Conservation (phyloP, 2,797 vertebrate genomes). For the Adrianichthys oophorus region DNA sequence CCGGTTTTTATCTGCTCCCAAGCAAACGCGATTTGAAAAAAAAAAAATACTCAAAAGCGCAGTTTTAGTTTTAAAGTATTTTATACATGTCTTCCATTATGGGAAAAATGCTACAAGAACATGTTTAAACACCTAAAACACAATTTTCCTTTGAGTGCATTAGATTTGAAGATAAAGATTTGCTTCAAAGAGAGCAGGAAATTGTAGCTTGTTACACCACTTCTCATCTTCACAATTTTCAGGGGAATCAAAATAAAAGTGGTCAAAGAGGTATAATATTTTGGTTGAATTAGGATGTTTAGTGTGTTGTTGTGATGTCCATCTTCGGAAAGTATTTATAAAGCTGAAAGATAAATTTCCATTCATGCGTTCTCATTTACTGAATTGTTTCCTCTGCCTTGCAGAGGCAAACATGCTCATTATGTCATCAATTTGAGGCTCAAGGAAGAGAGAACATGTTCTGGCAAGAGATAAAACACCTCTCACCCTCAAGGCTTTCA, state of each 20-base stretch:
- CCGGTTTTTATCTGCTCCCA: too few species aligned
- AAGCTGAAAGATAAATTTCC: slow-evolving; percentile 17
- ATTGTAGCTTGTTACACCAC: neutral
- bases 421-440: slow-evolving; percentile 33
- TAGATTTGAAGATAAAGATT: too few species aligned
- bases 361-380: slow-evolving; percentile 12
- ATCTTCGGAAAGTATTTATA: too few species aligned
- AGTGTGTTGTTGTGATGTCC: too few species aligned
- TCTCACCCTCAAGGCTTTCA: slow-evolving; percentile 35
- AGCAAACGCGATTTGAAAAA: too few species aligned
- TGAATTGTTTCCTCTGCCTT: slow-evolving; percentile 15
- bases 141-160: too few species aligned
- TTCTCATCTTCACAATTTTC: neutral
- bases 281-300: too few species aligned
- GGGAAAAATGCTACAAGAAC: too few species aligned
- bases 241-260: neutral
- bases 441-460: slow-evolving; percentile 31
- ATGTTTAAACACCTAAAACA: too few species aligned
- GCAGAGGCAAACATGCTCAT: slow-evolving; percentile 29
- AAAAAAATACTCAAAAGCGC: too few species aligned
- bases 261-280: neutral
- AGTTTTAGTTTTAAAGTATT: too few species aligned
- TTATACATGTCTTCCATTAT: too few species aligned
- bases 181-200: neutral
- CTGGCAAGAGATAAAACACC: slow-evolving; percentile 58